Evolutionary conservation across 2,888 invertebrate genomes (phyloP), one percentile per base, ranked within the genome.

Genomic region (Lacanobia oleracea): DNA sequence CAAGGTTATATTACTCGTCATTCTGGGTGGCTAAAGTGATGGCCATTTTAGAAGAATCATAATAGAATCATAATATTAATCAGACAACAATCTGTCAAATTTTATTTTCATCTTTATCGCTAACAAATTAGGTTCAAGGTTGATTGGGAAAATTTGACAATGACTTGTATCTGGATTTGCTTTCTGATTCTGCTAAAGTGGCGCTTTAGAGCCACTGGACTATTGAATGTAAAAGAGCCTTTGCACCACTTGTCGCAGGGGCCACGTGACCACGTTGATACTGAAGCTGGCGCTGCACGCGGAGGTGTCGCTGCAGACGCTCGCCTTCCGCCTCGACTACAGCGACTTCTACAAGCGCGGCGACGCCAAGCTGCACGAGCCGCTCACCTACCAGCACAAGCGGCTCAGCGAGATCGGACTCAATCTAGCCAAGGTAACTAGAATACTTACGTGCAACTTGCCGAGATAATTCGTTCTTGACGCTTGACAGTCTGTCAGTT

Each of bases 311-410:
- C 96, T 99, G 21, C 98, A 99, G 88, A 97, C 98, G 85, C 97
- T 99, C 73, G 99, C 99, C 80, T 98, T 98, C 89, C 97, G 99
- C 4, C 96, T 99, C 71, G 99, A 99, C 95, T 99, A 99, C 93
- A 99, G 99, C 93, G 98, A 99, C 91, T 98, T 98, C 94, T 99
- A 99, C 95, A 98, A 98, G 90, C 97, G 98, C 77, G 97, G 97
- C 75, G 98, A 98, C 90, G 97, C 97, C 80, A 97, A 98, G 86
- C 96, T 98, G 68, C 97, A 97, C 75, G 97, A 97, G 75, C 97
- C 97, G 6, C 93, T 97, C 67, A 97, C 97, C 0, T 97, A 97
- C 84, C 97, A 97, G 83, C 97, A 97, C 88, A 97, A 97, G 93
- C 94, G 97, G 43, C 94, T 97, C 89, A 97, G 97, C 87, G 96